Evolutionary conservation across 2,113 vertebrate species (phyloP), one percentile per base, ranked within the genome.

Genomic region (Pelvicachromis taeniatus): DNA sequence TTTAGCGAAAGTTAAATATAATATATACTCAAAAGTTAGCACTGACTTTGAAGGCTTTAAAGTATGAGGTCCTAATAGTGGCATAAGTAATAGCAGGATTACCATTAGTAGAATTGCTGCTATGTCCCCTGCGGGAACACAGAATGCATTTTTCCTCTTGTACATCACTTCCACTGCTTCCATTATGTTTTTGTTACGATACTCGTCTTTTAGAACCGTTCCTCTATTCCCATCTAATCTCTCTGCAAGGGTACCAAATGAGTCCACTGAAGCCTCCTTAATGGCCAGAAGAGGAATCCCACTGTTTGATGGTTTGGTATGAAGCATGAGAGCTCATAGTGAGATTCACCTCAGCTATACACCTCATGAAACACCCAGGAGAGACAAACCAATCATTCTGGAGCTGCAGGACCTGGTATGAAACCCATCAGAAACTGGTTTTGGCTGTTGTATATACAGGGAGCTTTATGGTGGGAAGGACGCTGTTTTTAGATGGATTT

Each of bases 381-480:
- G 79, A 61, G 45, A 81, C 65, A 59, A 87, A 81, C 38, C 86
- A 89, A 89, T 86, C 85, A 87, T 61, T 61, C 29, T 2, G 52
- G 56, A 91, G 89, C 82, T 59, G 33, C 87, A 78, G 85, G 85
- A 77, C 77, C 1, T 45, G 12, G 77, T 50, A 40, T 38, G 73
- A 87, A 82, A 59, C 54, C 75, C 73, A 50, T 17, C 78, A 65
- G 50, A n/a, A 29, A 12, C 45, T 12, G 42, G n/a, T 54, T 77
- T 53, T 12, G 48, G 50, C 35, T 63, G 54, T 53, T 45, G 80
- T 38, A 81, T 40, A 38, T 10, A 40, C 10, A 7, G 50, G 68
- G 31, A 82, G 82, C 40, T 79, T 78, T 40, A 59, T 52, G 75
- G 45, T 77, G 75, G 45, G 42, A 16, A n/a, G 17, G 45, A 84